These are phyloP conservation scores for Pandemis corylana DNA, from an alignment of 2,888 invertebrate genomes.

Conservation along the genomic window DNA sequence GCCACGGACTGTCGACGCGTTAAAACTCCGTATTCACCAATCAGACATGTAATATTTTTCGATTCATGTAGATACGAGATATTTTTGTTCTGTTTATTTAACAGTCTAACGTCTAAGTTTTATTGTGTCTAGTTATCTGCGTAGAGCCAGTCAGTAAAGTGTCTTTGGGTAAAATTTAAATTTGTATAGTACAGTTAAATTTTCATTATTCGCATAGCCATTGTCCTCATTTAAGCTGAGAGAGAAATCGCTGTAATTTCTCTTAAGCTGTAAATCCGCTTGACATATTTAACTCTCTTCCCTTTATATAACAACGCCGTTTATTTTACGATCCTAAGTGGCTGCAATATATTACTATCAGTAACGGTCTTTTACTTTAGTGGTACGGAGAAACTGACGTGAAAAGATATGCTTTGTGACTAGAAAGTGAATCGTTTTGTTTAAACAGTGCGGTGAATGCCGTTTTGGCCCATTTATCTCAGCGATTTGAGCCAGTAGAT, in stretches of 20 bases:
- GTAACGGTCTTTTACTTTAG: slow-evolving; percentile 1
- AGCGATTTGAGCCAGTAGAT: background rate
- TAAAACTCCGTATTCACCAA: background rate
- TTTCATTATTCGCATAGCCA: background rate
- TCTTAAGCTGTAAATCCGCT: slow-evolving; percentile 16
- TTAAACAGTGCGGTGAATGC: background rate
- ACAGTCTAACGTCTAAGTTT: no score
- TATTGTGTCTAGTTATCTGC: no score
- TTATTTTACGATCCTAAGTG: slow-evolving; percentile 9
- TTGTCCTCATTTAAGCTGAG: background rate
- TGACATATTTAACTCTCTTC: slow-evolving; percentile 6
- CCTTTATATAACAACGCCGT: background rate
- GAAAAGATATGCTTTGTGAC: slow-evolving; percentile 3
- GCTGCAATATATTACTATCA: slow-evolving; percentile 5
- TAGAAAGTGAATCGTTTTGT: slow-evolving; percentile 8
- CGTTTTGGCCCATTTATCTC: background rate
- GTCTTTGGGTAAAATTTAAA: background rate
- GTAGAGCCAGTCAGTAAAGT: no score
- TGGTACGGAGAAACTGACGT: slow-evolving; percentile 2
- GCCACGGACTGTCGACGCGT: background rate
- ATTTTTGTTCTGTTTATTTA: no score
- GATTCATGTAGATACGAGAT: no score
- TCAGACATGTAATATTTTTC: background rate
- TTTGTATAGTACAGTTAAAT: background rate
- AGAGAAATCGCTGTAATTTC: slow-evolving; percentile 11